These are phyloP conservation scores for Argyra leucocephala DNA, from an alignment of 2,888 invertebrate species.

Conservation along the genomic window DNA sequence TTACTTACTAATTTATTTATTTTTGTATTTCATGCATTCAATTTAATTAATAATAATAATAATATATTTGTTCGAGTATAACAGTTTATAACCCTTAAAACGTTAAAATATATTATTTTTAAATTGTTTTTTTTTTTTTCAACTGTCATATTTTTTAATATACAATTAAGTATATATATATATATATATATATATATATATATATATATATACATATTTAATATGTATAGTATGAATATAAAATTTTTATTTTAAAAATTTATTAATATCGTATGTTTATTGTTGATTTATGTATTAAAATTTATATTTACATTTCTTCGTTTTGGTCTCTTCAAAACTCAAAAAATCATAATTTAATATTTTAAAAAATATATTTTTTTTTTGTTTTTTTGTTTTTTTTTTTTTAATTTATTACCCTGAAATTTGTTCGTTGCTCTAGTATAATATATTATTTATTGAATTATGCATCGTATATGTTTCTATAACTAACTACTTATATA, in stretches of 20 bases:
- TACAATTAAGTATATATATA: no score
- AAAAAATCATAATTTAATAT: neutral
- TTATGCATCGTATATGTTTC: neutral
- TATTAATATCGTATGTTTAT: slow-evolving; percentile 1
- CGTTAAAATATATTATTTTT: no score
- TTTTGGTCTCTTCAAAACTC: neutral
- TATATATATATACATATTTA: neutral
- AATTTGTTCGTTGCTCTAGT: neutral
- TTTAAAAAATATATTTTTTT: neutral
- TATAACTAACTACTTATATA: neutral
- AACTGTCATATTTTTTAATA: no score
- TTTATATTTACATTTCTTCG: no score
- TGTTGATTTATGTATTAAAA: neutral
- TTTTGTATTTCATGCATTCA: no score
- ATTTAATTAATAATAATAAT: no score
- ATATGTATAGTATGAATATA: no score
- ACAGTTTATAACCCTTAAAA: no score
- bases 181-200: neutral
- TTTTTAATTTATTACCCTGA: neutral
- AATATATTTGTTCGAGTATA: no score
- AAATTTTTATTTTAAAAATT: neutral
- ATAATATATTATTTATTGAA: slow-evolving; percentile 1
- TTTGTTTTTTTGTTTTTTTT: neutral
- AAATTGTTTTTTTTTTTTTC: no score
- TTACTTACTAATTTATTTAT: no score